Percentiles rank a stretch among this genome's conserved stretches.
phyloP scores from a whole-genome alignment of 2,113 vertebrate species.

The Agapornis roseicollis region DNA sequence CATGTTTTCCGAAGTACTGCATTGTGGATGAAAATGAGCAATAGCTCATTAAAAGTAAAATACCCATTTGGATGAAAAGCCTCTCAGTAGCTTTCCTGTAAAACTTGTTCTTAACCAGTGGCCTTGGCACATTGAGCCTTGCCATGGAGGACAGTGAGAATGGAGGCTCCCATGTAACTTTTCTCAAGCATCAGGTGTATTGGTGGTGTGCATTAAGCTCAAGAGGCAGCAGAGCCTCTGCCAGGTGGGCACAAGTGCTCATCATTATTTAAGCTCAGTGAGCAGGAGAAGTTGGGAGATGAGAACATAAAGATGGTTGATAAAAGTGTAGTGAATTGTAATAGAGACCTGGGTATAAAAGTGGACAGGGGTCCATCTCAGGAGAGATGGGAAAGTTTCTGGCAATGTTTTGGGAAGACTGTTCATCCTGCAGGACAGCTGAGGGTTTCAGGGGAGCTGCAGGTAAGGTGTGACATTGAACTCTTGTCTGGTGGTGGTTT shows the following conservation, averaged over 20 bases:
- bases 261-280: background rate
- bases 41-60: background rate
- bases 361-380: accelerated
- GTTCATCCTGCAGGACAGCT: background rate
- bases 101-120: background rate
- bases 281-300: background rate
- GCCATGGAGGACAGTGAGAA: background rate
- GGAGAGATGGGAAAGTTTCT: background rate
- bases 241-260: background rate
- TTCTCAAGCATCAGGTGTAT: background rate
- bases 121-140: background rate
- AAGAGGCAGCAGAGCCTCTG: background rate
- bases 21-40: background rate
- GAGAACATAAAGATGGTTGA: background rate
- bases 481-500: background rate
- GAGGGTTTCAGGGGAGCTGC: too few species aligned
- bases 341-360: background rate
- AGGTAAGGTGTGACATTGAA: background rate
- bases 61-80: background rate
- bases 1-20: background rate
- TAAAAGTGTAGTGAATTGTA: background rate
- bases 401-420: background rate
- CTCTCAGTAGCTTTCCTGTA: background rate
- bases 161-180: background rate
- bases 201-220: background rate